Base-by-base conservation (phyloP, 2,113 vertebrate species). In the Gadus macrocephalus region DNA sequence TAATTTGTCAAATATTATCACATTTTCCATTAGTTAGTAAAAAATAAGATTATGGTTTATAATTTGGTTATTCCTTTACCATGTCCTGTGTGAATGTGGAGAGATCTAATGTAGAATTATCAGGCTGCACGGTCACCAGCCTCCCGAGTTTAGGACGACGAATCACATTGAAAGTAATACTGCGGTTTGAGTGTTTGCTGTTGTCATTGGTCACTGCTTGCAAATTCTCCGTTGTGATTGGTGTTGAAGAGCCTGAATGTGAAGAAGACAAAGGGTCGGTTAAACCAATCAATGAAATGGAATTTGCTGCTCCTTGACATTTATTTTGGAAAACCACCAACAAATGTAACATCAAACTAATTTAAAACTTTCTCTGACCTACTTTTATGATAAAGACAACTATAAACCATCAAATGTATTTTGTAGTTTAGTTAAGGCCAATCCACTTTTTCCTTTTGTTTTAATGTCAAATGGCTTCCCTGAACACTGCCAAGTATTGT, bases 11-110 rank as follows among this genome's bases (percentile, higher is more conserved):
- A 3, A 17, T 58, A 17, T 58, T 58, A 58, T 17, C 42, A 12
- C 9, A 58, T 58, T 58, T 16, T 58, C 14, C n/a, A 58, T 58
- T 58, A 58, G 42, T 49, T 49, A 8, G 1, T 8, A 42, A 42
- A 42, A 11, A 42, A 49, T 49, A 9, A 12, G 42, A 49, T 49
- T 49, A 5, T 58, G n/a, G 31, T 35, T 35, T 35, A 35, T 35
- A 3, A 35, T 60, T 5, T 60, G 67, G 7, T 5, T 12, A 25
- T 69, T 81, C 28, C 84, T 94, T 93, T 87, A 95, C 95, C 95
- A 96, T 94, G 27, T 81, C 79, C 70, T 97, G 95, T 0, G 93
- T 97, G 88, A 98, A 98, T 72, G 86, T 81, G 60, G 91, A 88
- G 71, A 94, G 85, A 59, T 94, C 93, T 71, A 83, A 81, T 3